These are phyloP conservation scores for Brachyhypopomus gauderio DNA, from an alignment of 2,113 vertebrate genomes.

Conservation along the genomic window DNA sequence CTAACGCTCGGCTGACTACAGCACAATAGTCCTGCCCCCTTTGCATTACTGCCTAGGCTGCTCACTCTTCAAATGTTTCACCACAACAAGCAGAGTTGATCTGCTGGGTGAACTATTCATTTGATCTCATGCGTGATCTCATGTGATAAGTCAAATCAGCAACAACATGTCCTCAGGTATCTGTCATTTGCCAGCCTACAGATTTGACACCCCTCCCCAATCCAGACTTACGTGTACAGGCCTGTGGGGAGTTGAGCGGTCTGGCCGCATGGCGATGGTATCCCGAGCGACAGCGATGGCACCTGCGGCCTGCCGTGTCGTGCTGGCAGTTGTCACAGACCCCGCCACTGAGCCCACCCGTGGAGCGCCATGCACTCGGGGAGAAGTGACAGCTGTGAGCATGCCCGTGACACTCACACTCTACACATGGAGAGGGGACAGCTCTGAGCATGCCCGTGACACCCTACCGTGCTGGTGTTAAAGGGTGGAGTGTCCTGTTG, in stretches of 20 bases:
- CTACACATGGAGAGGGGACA: slow-evolving; percentile 61
- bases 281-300: slow-evolving; percentile 82
- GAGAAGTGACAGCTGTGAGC: slow-evolving; percentile 85
- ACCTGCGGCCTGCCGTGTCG: slow-evolving; percentile 82
- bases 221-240: slow-evolving; percentile 80
- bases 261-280: slow-evolving; percentile 74
- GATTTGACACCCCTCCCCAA: no score
- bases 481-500: no score
- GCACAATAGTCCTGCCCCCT: no score
- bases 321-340: slow-evolving; percentile 83
- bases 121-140: no score
- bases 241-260: slow-evolving; percentile 73
- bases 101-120: no score
- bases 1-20: no score
- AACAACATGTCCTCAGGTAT: background rate
- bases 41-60: no score
- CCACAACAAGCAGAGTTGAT: no score
- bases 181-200: background rate
- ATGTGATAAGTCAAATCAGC: background rate
- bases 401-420: slow-evolving; percentile 85
- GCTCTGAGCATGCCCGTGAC: no score
- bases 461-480: no score
- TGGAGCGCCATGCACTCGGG: slow-evolving; percentile 76
- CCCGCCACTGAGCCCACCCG: slow-evolving; percentile 76
- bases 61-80: no score